Percentiles rank a stretch among this genome's conserved stretches.
phyloP scores from a whole-genome alignment of 2,113 vertebrate species.

The Heterocephalus glaber region DNA sequence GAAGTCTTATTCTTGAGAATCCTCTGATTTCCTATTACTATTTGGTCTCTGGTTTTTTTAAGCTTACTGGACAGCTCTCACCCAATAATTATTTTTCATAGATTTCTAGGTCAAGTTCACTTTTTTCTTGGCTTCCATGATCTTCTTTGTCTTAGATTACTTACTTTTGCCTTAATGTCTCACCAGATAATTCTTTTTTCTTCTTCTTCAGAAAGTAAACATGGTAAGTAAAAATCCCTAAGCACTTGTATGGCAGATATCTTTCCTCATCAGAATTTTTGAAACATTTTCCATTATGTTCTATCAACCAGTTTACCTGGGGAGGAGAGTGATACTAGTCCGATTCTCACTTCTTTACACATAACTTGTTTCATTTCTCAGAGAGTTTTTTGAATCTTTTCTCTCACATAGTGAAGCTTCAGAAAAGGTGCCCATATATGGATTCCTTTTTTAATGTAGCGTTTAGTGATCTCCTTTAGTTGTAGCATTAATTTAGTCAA shows the following conservation, averaged over 20 bases:
- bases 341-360: neutral
- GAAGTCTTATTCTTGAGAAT: neutral
- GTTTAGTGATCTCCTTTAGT: neutral
- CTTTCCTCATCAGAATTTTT: constrained; percentile 5
- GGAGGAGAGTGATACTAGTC: neutral
- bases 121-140: neutral
- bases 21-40: neutral
- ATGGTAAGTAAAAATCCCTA: neutral
- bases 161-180: constrained; percentile 8
- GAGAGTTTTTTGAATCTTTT: neutral
- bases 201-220: neutral
- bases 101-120: constrained; percentile 56
- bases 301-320: neutral
- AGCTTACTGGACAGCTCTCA: neutral
- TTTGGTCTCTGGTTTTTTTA: neutral
- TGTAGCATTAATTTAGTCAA: neutral
- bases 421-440: neutral
- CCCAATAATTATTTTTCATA: constrained; percentile 46
- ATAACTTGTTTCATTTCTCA: constrained; percentile 28
- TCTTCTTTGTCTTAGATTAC: constrained; percentile 40
- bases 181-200: neutral
- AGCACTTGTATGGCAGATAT: neutral
- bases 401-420: neutral
- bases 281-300: constrained; percentile 22
- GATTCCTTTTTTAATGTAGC: neutral